Conservation (phyloP, 1,140 invertebrate species). For the Aphaenogaster floridana region DNA sequence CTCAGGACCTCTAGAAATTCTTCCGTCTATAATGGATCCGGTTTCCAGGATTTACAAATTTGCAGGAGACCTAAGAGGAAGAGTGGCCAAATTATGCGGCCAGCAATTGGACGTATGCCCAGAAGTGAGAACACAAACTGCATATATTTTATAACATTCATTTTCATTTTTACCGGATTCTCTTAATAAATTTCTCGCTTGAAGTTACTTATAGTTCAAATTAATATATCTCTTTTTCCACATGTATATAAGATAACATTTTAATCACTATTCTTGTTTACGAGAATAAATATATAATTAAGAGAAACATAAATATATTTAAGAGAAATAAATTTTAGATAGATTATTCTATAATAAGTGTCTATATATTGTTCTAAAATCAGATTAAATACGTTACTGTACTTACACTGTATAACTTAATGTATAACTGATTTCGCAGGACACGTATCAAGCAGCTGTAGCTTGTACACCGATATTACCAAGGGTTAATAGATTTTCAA, state of each 20-base stretch:
- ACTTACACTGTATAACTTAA: background rate
- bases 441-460: background rate
- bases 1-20: constrained; percentile 57
- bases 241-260: background rate
- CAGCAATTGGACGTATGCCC: constrained; percentile 65
- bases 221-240: constrained; percentile 34
- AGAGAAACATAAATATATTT: background rate
- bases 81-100: constrained; percentile 68
- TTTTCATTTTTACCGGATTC: background rate
- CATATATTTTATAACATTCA: constrained; percentile 7
- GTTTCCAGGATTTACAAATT: constrained; percentile 67
- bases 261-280: background rate
- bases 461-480: constrained; percentile 1
- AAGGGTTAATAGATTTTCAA: background rate
- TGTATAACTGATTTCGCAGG: background rate
- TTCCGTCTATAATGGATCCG: constrained; percentile 53
- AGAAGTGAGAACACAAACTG: constrained; percentile 25
- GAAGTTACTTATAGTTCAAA: background rate
- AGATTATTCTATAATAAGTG: constrained; percentile 17
- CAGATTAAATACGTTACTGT: background rate
- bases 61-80: constrained; percentile 64
- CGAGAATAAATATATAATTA: background rate
- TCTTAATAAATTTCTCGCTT: background rate
- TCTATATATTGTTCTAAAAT: background rate
- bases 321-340: background rate